Evolutionary conservation across 1,140 invertebrate genomes (phyloP).

Genomic region (Cepaea nemoralis): DNA sequence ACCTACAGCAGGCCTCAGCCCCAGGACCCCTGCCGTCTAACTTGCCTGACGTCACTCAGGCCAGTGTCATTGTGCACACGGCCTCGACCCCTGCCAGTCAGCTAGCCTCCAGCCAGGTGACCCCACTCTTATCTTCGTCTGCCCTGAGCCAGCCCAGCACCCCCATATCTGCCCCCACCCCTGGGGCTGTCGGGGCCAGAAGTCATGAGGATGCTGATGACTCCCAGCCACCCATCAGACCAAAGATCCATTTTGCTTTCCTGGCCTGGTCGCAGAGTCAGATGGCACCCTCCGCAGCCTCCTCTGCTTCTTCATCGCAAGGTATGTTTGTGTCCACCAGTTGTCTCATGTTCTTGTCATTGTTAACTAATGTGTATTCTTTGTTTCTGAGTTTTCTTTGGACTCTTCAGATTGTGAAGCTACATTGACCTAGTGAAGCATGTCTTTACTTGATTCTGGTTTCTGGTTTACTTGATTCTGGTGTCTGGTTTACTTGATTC

Average conservation of each 20-base stretch:
- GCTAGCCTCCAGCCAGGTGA: background rate
- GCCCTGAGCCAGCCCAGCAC: background rate
- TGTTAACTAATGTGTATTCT: too few species aligned
- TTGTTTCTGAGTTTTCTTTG: too few species aligned
- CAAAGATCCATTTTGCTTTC: slow-evolving; percentile 40
- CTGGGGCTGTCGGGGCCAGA: background rate
- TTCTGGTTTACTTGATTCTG: too few species aligned
- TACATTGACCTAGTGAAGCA: too few species aligned
- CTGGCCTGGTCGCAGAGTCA: slow-evolving; percentile 23
- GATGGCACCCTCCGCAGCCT: slow-evolving; percentile 1
- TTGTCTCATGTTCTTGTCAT: background rate
- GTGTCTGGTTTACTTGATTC: too few species aligned
- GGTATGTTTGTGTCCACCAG: background rate
- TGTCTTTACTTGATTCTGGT: too few species aligned
- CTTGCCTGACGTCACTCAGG: slow-evolving; percentile 51
- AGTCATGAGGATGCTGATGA: background rate
- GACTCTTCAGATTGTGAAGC: too few species aligned
- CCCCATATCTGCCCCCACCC: background rate
- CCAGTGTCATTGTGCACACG: slow-evolving; percentile 67
- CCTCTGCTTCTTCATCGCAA: slow-evolving; percentile 16
- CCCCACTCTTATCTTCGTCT: background rate
- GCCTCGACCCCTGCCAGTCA: slow-evolving; percentile 42
- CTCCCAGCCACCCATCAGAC: slow-evolving; percentile 37
- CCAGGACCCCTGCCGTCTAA: background rate
- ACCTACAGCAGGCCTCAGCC: background rate